Base-by-base conservation (phyloP, 2,797 vertebrate species). In the Chelmon rostratus region DNA sequence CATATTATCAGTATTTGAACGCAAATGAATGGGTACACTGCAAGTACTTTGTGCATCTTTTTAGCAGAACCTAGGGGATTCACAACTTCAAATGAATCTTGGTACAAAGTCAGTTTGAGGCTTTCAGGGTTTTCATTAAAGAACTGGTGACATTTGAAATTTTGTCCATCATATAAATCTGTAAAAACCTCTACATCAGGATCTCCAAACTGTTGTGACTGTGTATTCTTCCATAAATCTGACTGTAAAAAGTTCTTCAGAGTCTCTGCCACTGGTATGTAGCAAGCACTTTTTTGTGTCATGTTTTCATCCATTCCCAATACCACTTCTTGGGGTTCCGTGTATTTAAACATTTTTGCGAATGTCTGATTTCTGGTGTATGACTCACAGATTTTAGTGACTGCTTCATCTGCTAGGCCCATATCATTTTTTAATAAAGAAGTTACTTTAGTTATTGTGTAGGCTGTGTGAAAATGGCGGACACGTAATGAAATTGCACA, bases 11-110 rank as follows among this genome's bases (percentile, higher is more conserved):
- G 44, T 46, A 46, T 46, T 46, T 19, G 44, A 46, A 46, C 5
- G 16, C 18, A 46, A 19, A 46, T 19, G 6, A 47, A 11, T 10
- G 12, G 40, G 9, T 42, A 78, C 33, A 74, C 7, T 40, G 10
- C 10, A 40, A 8, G 38, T 40, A 40, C 10, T 8, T 40, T 40
- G 35, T 35, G 35, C 8, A 9, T 66, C 12, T 19, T 68, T 54
- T 76, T 62, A 44, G 56, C 63, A 56, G 56, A 82, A 37, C 74
- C 69, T 11, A 78, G 28, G 16, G 52, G 74, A 82, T 69, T 82
- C 35, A 66, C 65, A 69, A 69, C 4, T 62, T 77, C 73, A 72
- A 82, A 82, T 33, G 11, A 40, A 44, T 72, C 63, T 67, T 49
- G 68, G 50, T 67, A 62, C 21, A 75, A 50, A 70, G 79, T 71